Evolutionary conservation across 2,113 vertebrate genomes (phyloP), one percentile per base, ranked within the genome.

Genomic region (Hydrolagus affinis): DNA sequence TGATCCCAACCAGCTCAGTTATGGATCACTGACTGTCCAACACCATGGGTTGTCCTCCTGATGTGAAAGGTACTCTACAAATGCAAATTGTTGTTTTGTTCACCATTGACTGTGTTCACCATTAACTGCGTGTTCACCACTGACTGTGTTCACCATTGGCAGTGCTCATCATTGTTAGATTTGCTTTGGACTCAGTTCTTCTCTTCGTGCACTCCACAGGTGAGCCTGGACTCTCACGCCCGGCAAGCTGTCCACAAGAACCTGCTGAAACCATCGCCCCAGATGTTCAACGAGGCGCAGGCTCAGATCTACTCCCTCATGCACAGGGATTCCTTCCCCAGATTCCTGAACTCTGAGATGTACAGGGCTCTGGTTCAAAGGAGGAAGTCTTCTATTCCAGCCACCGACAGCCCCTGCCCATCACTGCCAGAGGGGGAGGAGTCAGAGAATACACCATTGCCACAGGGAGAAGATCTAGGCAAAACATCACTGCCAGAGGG

Each of bases 311-410:
- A 95, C 85, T 95, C 94, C 15, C 88, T 95, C 89, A 95, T 95
- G 94, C 94, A 95, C 92, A 95, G 94, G 92, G 94, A 95, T 93
- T 95, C 95, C 89, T 95, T 95, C 87, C 95, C 95, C 88, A 93
- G 95, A 90, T 95, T 95, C 91, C 93, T 95, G 93, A 95, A 94
- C 92, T 95, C 95, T 89, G 93, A 94, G 83, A 92, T 95, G 88
- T 95, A 94, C 90, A 95, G 94, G 86, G 92, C 94, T 86, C 91
- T 95, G 86, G 88, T 94, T 86, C 92, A 94, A 92, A 94, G 91
- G 91, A 93, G 92, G 91, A 90, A 89, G 86, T 90, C 90, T 74
- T 92, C 93, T 87, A 91, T 91, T 91, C 92, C 91, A 89, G 92
- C 94, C 91, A 92, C 92, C 89, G 94, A 94, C 89, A 83, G 59